Evolutionary conservation across 2,888 invertebrate species (phyloP), one percentile per base, ranked within the genome.

Genomic region (Leistus spinibarbis): DNA sequence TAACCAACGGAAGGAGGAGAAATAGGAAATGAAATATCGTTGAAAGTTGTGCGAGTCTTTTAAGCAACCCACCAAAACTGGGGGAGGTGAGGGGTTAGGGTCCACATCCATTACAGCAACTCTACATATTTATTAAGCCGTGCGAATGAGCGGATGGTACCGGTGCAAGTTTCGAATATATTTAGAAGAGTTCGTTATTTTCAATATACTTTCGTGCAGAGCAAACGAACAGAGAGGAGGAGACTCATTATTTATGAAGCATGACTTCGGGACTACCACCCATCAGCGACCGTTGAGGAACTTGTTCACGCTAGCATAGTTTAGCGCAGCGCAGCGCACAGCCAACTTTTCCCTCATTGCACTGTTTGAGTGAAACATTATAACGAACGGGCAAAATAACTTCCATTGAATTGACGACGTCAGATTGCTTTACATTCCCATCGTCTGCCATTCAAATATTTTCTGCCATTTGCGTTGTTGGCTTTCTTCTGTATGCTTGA

Each of bases 51-150:
- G 19, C 60, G 60, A 60, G 60, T 60, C 60, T 60, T 60, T 69
- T 60, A 40, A 22, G n/a, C n/a, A n/a, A n/a, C n/a, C n/a, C n/a
- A n/a, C n/a, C n/a, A n/a, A n/a, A 7, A 40, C 40, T 40, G 3
- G 10, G 40, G 7, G 13, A 40, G 40, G 13, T 7, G 40, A 40
- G 40, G 13, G 40, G n/a, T n/a, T 40, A 13, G 40, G 53, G 23
- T 53, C 54, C 17, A 19, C 54, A 23, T 64, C 71, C 54, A 56
- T 60, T 69, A 27, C 57, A 57, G n/a, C 17, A 22, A 57, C 57
- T 68, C 68, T 68, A 68, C 68, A 68, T 68, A 68, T 69, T 69
- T 69, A 57, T 56, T 69, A 69, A 22, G 57, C 69, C 22, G 40
- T 40, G 24, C 64, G 64, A 64, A 64, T 64, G 64, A 64, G 60